Evolutionary conservation across 2,113 vertebrate species (phyloP).

Genomic region (Aix galericulata): DNA sequence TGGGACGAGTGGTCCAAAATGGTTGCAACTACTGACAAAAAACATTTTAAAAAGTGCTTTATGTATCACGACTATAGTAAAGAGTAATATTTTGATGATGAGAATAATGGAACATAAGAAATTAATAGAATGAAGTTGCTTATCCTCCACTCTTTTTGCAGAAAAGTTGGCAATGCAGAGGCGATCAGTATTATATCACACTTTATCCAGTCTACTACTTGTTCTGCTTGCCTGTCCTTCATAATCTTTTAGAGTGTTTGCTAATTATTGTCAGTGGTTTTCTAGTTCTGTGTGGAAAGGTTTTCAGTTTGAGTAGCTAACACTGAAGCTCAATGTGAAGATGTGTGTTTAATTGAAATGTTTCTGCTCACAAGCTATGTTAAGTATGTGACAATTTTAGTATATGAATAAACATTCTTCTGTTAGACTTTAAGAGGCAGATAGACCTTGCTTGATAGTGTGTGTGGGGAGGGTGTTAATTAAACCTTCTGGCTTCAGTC

Average conservation of each 20-base stretch:
- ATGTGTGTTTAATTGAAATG: background rate
- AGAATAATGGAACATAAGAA: background rate
- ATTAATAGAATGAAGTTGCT: background rate
- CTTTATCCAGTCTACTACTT: background rate
- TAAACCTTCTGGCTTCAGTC: background rate
- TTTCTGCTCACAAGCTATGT: background rate
- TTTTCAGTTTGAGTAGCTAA: background rate
- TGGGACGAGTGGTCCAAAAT: too few species aligned
- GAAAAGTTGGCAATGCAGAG: background rate
- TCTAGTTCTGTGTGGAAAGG: background rate
- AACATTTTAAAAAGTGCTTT: background rate
- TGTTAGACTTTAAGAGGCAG: background rate
- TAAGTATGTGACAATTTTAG: background rate
- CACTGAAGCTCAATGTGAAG: background rate
- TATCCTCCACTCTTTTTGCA: background rate
- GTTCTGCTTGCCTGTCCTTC: background rate
- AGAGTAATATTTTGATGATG: background rate
- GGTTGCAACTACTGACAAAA: background rate
- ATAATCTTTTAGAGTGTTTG: background rate
- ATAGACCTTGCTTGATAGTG: background rate
- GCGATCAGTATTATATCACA: background rate
- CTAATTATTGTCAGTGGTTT: background rate
- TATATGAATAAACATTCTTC: background rate
- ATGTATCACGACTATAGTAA: background rate
- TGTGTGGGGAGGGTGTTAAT: background rate